Percentiles rank a stretch among this genome's conserved stretches.
Evolutionary conservation across 2,113 vertebrate species (phyloP).

Genomic region (Glaucidium brasilianum): DNA sequence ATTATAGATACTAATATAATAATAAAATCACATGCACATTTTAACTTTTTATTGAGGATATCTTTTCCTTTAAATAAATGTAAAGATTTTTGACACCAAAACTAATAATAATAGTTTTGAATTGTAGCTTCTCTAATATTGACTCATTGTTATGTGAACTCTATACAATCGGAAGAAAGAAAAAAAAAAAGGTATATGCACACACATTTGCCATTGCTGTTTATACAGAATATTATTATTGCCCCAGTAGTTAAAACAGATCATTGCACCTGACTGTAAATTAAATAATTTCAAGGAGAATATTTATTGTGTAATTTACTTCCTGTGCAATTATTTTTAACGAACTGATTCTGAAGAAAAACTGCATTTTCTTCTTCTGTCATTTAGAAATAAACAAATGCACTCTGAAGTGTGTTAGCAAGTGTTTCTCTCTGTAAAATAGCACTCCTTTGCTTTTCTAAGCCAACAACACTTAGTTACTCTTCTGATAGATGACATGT

Average conservation of each 20-base stretch:
- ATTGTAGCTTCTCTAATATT: neutral
- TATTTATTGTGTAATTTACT: neutral
- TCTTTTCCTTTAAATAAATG: neutral
- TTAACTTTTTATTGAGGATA: neutral
- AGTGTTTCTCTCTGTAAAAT: neutral
- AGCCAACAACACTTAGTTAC: neutral
- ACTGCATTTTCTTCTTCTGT: neutral
- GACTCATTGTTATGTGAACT: neutral
- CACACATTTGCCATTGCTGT: neutral
- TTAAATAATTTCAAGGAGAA: neutral
- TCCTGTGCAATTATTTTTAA: neutral
- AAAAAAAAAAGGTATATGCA: neutral
- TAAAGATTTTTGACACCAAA: neutral
- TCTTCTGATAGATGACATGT: neutral
- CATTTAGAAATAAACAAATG: neutral
- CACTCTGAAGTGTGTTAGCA: neutral
- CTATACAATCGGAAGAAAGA: neutral
- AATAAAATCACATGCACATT: neutral
- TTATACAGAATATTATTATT: neutral
- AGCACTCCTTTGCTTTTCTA: neutral
- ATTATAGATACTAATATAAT: neutral
- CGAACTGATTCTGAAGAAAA: neutral
- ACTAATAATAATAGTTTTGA: neutral
- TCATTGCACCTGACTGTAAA: neutral
- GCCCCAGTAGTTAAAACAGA: neutral